phyloP scores from a whole-genome alignment of 2,113 vertebrate species.

The Misgurnus anguillicaudatus region DNA sequence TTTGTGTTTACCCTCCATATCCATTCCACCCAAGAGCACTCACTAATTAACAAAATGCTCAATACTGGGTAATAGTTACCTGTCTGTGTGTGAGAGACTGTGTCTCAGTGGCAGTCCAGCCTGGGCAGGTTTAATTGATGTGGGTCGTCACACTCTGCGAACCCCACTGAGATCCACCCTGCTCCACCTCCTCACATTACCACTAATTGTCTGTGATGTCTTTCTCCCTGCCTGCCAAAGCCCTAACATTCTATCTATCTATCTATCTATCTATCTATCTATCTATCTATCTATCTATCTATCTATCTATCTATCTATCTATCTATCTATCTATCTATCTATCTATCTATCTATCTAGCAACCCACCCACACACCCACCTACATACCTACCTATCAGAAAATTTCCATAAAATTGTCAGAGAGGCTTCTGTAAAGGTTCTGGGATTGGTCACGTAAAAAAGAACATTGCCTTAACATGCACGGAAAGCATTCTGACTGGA shows the following conservation, averaged over 20 bases:
- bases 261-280: constrained; percentile 25
- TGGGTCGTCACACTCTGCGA: constrained; percentile 55
- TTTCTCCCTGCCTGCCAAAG: constrained; percentile 15
- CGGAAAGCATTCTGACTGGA: too few relatives aligned
- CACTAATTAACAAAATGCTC: constrained; percentile 44
- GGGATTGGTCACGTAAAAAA: too few relatives aligned
- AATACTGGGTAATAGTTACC: constrained; percentile 31
- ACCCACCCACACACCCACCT: neutral
- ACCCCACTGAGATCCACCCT: constrained; percentile 53
- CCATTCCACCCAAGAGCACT: constrained; percentile 34
- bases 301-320: neutral
- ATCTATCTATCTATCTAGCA: neutral
- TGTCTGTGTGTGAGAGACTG: constrained; percentile 32
- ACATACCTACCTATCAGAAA: too few relatives aligned
- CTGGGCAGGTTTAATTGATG: constrained; percentile 59
- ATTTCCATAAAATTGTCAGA: neutral
- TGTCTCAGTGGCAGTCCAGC: constrained; percentile 48
- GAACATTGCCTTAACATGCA: too few relatives aligned
- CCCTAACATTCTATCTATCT: neutral
- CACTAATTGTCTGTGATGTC: constrained; percentile 58
- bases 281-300: constrained; percentile 8
- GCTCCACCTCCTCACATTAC: constrained; percentile 52
- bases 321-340: constrained; percentile 6
- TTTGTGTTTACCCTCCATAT: constrained; percentile 27
- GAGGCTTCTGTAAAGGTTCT: too few relatives aligned